A percentile compares a stretch with the other conserved stretches of the same genome.
These are phyloP conservation scores for Melanotaenia boesemani DNA, from an alignment of 2,797 vertebrate species.

Conservation along the genomic window DNA sequence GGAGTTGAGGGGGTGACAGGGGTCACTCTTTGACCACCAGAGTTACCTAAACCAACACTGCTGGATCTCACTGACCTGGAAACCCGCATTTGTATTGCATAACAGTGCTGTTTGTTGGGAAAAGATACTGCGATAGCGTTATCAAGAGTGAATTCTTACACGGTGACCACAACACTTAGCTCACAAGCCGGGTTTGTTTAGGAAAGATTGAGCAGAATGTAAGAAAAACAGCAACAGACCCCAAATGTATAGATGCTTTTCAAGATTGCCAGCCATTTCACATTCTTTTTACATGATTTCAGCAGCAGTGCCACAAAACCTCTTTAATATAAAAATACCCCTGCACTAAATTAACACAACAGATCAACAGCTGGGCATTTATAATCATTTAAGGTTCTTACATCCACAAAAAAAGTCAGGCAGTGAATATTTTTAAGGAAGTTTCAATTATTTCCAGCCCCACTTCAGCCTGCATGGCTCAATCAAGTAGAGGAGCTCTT, in stretches of 20 bases:
- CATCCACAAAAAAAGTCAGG: conserved; percentile 49
- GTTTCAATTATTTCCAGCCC: conserved; percentile 80
- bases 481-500: conserved; percentile 75
- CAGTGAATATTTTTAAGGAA: conserved; percentile 53
- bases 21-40: conserved; percentile 73
- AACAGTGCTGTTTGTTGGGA: conserved; percentile 67
- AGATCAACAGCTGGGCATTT: conserved; percentile 51
- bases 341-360: conserved; percentile 39
- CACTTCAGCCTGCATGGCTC: conserved; percentile 74
- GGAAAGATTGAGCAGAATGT: conserved; percentile 30
- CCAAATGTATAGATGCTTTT: conserved; percentile 41
- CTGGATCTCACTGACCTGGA: conserved; percentile 75
- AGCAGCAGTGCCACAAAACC: conserved; percentile 25
- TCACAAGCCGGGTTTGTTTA: conserved; percentile 50
- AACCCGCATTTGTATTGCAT: conserved; percentile 64
- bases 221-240: conserved; percentile 24
- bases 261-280: conserved; percentile 21
- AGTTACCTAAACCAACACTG: conserved; percentile 81
- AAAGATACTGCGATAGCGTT: conserved; percentile 63
- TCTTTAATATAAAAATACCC: conserved; percentile 20
- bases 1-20: conserved; percentile 41
- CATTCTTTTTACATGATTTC: conserved; percentile 43
- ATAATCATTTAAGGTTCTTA: conserved; percentile 41
- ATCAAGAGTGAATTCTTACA: conserved; percentile 72
- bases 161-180: conserved; percentile 63